Conservation (phyloP, 2,888 invertebrate genomes). For the Hemithea aestivaria region DNA sequence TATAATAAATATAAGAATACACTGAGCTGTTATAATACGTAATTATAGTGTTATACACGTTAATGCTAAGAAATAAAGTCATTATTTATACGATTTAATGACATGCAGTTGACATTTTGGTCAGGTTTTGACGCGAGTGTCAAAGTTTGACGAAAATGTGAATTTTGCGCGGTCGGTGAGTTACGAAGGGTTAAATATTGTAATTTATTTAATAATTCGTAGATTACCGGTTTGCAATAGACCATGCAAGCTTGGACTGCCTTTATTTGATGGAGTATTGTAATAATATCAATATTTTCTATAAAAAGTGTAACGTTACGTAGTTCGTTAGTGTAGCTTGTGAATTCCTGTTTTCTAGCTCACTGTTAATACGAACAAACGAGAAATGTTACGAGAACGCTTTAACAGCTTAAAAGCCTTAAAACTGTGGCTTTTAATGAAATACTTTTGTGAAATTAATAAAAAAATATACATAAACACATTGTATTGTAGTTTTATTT, state of each 20-base stretch:
- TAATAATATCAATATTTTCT: conserved; percentile 66
- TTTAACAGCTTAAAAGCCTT: conserved; percentile 78
- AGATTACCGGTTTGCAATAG: conserved; percentile 45
- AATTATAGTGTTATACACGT: conserved; percentile 71
- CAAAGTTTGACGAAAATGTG: conserved; percentile 1
- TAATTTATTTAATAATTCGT: no score
- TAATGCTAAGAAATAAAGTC: conserved; percentile 63
- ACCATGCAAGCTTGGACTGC: conserved; percentile 64
- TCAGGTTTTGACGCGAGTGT: neutral
- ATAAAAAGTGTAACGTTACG: conserved; percentile 64
- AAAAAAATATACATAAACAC: conserved; percentile 68
- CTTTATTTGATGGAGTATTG: conserved; percentile 55
- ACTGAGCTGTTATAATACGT: conserved; percentile 75
- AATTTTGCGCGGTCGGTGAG: neutral
- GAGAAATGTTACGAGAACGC: conserved; percentile 37
- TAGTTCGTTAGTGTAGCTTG: conserved; percentile 71
- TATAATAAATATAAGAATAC: conserved; percentile 54
- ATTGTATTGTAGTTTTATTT: conserved; percentile 26
- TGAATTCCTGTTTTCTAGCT: conserved; percentile 62
- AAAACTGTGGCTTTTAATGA: conserved; percentile 76
- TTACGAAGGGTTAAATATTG: no score
- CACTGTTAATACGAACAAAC: conserved; percentile 50
- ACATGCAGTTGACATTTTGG: conserved; percentile 18
- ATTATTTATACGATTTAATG: conserved; percentile 62
- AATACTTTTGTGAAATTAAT: conserved; percentile 78